Evolutionary conservation across 2,888 invertebrate genomes (phyloP), one percentile per base, ranked within the genome.

Genomic region (Netelia inedita): DNA sequence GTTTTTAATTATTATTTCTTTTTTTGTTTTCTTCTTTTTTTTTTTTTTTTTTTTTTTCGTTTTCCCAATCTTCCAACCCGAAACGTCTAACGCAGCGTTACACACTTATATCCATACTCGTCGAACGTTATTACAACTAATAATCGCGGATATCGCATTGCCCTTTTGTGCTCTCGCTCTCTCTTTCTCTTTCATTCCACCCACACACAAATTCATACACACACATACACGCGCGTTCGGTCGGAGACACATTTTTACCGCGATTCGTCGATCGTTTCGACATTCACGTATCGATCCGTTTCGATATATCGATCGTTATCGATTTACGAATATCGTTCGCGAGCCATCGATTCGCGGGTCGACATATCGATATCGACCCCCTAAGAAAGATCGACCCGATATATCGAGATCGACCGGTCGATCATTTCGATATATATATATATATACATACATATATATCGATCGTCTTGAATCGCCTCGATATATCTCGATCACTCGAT

Each of bases 61-160:
- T 71, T 61, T 55, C 66, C 41, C 61, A 68, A 74, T 53, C 46
- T 61, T 79, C 63, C 78, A 53, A 75, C 43, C 53, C 73, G 78
- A 85, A 86, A 85, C 83, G 79, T 82, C 78, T 78, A 82, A 81
- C 83, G 81, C 74, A 82, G 69, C 73, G 82, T 84, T 69, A 79
- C 74, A 82, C 79, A 83, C 76, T 80, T 73, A 72, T 78, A 73
- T 75, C 75, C 82, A 82, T 85, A 82, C 72, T 75, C 79, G 72
- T 75, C 75, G 79, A 79, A 83, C 78, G 80, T 85, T 23, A 81
- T 78, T 84, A 65, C 57, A 85, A 82, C 73, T 84, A 91, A 90
- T 79, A 81, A 84, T 86, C 87, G 82, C 73, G 82, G 69, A 85
- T 83, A 73, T 69, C 19, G 57, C 46, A 21, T 63, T 46, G 6